These are phyloP conservation scores for Micromussa lordhowensis DNA, from an alignment of 92 coral and sea anemone genomes.

Conservation along the genomic window DNA sequence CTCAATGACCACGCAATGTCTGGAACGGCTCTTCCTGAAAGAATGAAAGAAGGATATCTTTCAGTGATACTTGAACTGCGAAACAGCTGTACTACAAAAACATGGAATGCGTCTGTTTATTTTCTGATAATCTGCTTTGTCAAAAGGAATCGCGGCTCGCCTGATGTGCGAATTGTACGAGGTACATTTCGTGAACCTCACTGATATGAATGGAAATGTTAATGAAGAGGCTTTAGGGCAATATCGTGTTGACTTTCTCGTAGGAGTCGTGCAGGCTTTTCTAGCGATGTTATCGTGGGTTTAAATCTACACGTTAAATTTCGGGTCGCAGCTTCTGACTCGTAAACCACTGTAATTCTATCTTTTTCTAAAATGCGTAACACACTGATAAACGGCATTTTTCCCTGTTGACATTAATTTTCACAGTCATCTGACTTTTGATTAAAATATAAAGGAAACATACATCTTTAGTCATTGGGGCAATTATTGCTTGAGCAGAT, in stretches of 20 bases:
- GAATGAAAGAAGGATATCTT: conserved; percentile 36
- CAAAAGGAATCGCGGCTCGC: conserved; percentile 8
- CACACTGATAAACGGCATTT: conserved; percentile 25
- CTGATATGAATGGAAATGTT: conserved; percentile 54
- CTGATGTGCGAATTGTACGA: conserved; percentile 9
- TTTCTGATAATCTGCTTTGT: conserved; percentile 22
- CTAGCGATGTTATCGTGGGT: conserved; percentile 33
- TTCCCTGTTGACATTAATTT: conserved; percentile 4
- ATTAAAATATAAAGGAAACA: conserved; percentile 43
- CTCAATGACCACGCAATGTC: conserved; percentile 68
- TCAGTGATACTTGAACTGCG: conserved; percentile 35
- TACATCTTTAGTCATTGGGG: conserved; percentile 37
- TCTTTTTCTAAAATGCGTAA: background rate
- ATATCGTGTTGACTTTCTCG: conserved; percentile 48
- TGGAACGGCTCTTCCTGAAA: conserved; percentile 46
- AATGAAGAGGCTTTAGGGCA: conserved; percentile 39
- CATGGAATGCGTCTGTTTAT: conserved; percentile 30
- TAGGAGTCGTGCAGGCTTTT: conserved; percentile 45
- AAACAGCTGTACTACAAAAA: conserved; percentile 5
- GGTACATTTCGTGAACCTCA: conserved; percentile 46
- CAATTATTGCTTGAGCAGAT: conserved; percentile 46
- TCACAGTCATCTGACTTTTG: conserved; percentile 26
- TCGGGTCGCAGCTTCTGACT: conserved; percentile 9
- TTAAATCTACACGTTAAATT: conserved; percentile 31
- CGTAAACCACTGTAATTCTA: conserved; percentile 7